phyloP scores from a whole-genome alignment of 2,797 vertebrate species.

The Arremon brunneinucha region DNA sequence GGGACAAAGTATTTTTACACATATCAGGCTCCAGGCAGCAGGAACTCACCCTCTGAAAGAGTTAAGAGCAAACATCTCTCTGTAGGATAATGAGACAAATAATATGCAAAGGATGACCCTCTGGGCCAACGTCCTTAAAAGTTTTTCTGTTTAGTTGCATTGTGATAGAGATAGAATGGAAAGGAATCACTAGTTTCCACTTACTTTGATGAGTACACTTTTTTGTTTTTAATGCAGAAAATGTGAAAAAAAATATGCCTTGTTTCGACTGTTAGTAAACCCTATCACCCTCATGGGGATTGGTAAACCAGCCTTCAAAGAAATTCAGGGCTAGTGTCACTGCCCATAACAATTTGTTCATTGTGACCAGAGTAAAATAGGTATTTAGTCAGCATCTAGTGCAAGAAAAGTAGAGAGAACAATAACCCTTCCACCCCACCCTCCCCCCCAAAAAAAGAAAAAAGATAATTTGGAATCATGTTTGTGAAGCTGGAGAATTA shows the following conservation, averaged over 20 bases:
- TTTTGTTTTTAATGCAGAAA: not conserved
- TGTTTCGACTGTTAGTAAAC: not conserved
- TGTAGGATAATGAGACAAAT: not conserved
- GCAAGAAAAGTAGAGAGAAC: not conserved
- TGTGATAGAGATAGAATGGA: not conserved
- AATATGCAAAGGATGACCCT: not conserved
- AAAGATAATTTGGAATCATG: not conserved
- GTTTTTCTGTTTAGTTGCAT: not conserved
- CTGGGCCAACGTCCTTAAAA: not conserved
- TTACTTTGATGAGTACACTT: not conserved
- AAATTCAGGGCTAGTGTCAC: not conserved
- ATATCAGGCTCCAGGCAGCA: not conserved
- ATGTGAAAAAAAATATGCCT: not conserved
- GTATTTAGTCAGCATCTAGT: not conserved
- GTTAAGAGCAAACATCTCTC: not conserved
- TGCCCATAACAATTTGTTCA: not conserved
- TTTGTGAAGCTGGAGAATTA: not conserved
- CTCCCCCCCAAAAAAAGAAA: no score
- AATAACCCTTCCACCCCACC: fast-evolving
- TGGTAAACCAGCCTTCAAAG: not conserved
- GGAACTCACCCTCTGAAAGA: not conserved
- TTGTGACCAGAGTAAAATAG: not conserved
- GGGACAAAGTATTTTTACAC: not conserved
- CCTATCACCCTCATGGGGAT: not conserved
- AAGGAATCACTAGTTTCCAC: not conserved